Evolutionary conservation across 2,797 vertebrate genomes (phyloP).

Genomic region (Anas georgica): DNA sequence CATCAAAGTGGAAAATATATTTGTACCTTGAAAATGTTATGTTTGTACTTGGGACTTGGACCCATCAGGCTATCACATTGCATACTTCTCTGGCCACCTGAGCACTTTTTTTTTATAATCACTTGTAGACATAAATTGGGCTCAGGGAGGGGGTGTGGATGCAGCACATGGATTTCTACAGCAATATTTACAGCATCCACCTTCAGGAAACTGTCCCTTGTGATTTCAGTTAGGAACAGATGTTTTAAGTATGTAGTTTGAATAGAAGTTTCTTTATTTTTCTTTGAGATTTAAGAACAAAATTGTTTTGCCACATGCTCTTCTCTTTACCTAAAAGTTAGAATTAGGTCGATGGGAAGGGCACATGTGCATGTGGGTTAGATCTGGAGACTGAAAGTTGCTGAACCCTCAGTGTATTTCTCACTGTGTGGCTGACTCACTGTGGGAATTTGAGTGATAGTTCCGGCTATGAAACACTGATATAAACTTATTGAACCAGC

Average conservation of each 20-base stretch:
- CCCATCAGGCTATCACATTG: fast-evolving
- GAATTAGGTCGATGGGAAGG: neutral
- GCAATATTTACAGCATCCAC: neutral
- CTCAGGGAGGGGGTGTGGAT: neutral
- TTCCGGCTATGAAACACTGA: neutral
- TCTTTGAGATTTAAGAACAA: neutral
- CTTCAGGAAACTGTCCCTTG: neutral
- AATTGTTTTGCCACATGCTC: neutral
- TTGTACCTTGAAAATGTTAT: neutral
- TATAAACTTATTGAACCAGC: neutral
- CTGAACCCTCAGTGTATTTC: neutral
- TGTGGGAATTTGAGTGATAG: neutral
- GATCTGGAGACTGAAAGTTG: neutral
- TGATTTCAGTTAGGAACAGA: conserved; percentile 19
- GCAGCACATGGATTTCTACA: neutral
- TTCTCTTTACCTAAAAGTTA: neutral
- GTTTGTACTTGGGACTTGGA: neutral
- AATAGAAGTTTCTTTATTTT: neutral
- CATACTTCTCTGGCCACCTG: neutral
- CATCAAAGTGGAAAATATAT: neutral
- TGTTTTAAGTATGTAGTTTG: neutral
- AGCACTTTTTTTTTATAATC: neutral
- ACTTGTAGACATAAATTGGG: neutral
- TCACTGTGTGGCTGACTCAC: neutral
- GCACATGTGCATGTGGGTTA: neutral